Base-by-base conservation (phyloP, 2,888 invertebrate species). In the Drosophila koepferae region DNA sequence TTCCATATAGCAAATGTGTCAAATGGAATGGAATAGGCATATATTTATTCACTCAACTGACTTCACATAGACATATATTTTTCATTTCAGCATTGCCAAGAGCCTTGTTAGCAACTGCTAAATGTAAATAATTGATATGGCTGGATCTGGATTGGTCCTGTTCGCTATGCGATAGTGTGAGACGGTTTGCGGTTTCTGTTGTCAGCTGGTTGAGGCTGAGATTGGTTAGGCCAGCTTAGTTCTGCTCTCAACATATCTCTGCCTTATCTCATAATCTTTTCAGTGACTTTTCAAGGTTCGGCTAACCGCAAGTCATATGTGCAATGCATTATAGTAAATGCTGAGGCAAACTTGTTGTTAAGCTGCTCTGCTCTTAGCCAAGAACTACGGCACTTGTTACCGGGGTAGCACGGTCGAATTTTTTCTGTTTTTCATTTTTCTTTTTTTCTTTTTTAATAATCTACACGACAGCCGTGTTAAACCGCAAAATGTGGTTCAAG, bases 391-490 rank as follows among this genome's bases (percentile, higher is more conserved):
- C 18, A 28, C 46, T 46, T 46, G 36, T 40, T 62, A 18, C 56
- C 54, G 46, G 23, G 16, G 23, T 16, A 46, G 16, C 46, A 23
- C 51, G 41, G 59, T 54, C 55, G 56, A 28, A 60, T 72, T 49
- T 34, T 12, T 36, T 3, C 9, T 8, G 16, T 49, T 28, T 28
- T 28, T 48, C 28, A 3, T 41, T 41, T 48, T 49, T 34, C 2
- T 0, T 38, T 0, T 38, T 20, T 53, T 38, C 9, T 23, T 53
- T 74, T 77, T 74, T 81, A 89, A 88, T 82, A 68, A 80, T 78
- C 74, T 78, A 71, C 68, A 72, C 59, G 83, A 86, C 86, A 88
- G 80, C 80, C 68, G 80, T 69, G 82, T 72, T 41, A 82, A 83
- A 85, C 88, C 83, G 82, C 88, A 87, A 73, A 82, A 67, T 64